phyloP scores from a whole-genome alignment of 1,140 invertebrate genomes.

The Calosoma granatense region DNA sequence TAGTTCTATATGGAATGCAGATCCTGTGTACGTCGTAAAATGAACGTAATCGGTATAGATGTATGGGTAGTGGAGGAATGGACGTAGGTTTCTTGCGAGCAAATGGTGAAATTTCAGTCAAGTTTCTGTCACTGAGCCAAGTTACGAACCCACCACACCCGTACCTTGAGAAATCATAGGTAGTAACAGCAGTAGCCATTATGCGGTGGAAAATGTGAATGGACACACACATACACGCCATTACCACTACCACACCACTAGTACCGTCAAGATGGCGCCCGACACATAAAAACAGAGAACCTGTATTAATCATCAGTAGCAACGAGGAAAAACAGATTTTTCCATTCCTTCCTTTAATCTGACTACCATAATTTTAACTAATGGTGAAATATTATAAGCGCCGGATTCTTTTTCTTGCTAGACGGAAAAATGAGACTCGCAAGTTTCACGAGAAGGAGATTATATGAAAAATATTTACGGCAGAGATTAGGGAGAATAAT shows the following conservation, averaged over 20 bases:
- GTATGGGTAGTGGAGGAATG: background rate
- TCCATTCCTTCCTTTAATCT: background rate
- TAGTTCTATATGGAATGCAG: background rate
- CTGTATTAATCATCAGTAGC: background rate
- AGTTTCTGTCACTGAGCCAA: slow-evolving; percentile 4
- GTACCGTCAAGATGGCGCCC: background rate
- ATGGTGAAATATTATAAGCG: slow-evolving; percentile 1
- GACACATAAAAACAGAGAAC: background rate
- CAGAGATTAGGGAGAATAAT: background rate
- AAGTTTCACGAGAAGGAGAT: background rate
- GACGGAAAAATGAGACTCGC: background rate
- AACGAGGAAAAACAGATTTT: background rate
- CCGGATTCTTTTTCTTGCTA: background rate
- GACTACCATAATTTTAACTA: slow-evolving; percentile 7
- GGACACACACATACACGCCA: background rate
- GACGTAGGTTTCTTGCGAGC: background rate
- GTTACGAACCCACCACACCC: background rate
- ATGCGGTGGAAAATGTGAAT: background rate
- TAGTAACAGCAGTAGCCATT: no score
- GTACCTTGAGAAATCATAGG: background rate
- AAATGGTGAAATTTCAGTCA: background rate
- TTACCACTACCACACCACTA: no score
- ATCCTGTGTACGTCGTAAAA: background rate
- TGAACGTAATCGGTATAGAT: background rate
- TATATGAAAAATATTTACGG: slow-evolving; percentile 5